A percentile compares a stretch with the other conserved stretches of the same genome.
These are phyloP conservation scores for Aporophyla nigra DNA, from an alignment of 2,888 invertebrate genomes.

Conservation along the genomic window DNA sequence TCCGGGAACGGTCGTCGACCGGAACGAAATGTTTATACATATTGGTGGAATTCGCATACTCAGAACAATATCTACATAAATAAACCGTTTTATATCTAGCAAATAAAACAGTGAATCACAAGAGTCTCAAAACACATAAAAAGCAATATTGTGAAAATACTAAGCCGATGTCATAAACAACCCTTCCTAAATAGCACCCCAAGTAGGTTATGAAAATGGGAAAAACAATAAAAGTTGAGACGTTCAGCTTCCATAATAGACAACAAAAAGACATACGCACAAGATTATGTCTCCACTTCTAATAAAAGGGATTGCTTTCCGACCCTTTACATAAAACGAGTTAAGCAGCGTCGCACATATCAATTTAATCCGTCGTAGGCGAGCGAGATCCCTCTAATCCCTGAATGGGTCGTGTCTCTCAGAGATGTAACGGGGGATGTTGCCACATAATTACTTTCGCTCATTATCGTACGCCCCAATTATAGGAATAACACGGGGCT, in stretches of 20 bases:
- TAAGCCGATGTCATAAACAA: constrained; percentile 67
- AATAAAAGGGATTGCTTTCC: constrained; percentile 87
- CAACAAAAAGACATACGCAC: constrained; percentile 85
- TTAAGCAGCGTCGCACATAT: constrained; percentile 86
- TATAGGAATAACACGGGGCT: constrained; percentile 65
- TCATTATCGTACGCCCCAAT: constrained; percentile 76
- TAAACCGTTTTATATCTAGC: constrained; percentile 60
- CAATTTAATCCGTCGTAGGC: constrained; percentile 88
- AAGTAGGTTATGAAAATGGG: constrained; percentile 76
- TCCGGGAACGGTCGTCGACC: constrained; percentile 75
- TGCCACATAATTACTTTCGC: constrained; percentile 87
- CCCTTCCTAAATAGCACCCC: constrained; percentile 74
- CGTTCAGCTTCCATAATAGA: constrained; percentile 78
- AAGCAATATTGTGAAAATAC: constrained; percentile 62
- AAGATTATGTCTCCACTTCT: constrained; percentile 85
- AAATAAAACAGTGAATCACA: constrained; percentile 55
- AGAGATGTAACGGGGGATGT: constrained; percentile 83
- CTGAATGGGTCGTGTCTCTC: constrained; percentile 80
- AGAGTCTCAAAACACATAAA: constrained; percentile 44
- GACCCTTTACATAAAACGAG: constrained; percentile 88
- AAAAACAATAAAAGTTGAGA: constrained; percentile 81
- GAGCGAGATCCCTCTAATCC: constrained; percentile 86
- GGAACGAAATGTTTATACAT: constrained; percentile 72
- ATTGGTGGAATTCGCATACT: constrained; percentile 60
- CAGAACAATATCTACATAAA: constrained; percentile 51